Percentiles rank a stretch among this genome's conserved stretches.
Conservation (phyloP, 2,113 vertebrate genomes). For the Barnardius zonarius region DNA sequence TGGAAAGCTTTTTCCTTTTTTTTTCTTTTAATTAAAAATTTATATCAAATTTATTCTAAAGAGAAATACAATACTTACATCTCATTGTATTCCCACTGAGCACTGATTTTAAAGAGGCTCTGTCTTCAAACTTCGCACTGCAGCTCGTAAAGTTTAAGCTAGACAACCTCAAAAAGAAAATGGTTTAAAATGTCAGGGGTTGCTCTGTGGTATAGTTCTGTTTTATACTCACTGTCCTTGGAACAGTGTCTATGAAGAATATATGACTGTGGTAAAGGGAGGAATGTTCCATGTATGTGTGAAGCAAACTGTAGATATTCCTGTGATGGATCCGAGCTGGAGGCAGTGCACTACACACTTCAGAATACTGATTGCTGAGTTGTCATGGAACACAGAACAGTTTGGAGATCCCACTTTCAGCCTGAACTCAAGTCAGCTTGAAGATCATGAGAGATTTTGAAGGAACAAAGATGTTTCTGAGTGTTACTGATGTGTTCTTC, state of each 20-base stretch:
- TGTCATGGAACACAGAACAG: background rate
- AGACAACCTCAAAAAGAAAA: background rate
- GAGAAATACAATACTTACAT: background rate
- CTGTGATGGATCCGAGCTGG: background rate
- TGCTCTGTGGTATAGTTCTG: background rate
- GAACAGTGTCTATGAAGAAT: background rate
- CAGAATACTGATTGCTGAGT: background rate
- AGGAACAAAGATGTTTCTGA: background rate
- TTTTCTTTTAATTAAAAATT: background rate
- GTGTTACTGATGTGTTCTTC: background rate
- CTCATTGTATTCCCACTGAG: background rate
- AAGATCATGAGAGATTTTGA: background rate
- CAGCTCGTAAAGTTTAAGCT: background rate
- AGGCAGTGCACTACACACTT: accelerated
- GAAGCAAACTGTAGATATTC: background rate
- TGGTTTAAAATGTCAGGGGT: background rate
- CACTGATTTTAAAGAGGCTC: background rate
- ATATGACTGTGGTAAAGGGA: background rate
- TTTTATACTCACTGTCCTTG: background rate
- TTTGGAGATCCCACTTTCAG: background rate
- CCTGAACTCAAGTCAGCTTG: background rate
- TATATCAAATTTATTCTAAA: background rate
- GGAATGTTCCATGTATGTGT: background rate
- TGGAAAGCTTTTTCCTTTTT: background rate
- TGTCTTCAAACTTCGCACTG: background rate